Conservation (phyloP, 1,140 invertebrate species). For the Drosophila triauraria region DNA sequence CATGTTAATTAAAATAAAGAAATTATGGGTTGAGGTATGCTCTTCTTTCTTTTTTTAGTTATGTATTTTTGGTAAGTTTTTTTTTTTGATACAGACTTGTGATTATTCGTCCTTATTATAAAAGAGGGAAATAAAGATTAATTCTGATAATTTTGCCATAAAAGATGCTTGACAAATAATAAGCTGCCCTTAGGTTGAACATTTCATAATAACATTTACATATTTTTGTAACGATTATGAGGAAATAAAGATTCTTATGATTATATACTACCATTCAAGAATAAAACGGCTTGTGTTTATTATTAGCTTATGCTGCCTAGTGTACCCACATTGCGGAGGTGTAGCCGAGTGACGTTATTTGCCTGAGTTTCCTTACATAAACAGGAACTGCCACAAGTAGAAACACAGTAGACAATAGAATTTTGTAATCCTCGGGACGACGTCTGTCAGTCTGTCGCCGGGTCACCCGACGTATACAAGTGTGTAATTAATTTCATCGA, state of each 20-base stretch:
- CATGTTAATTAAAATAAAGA: too few species aligned
- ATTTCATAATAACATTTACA: conserved; percentile 1
- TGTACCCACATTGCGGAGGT: conserved; percentile 5
- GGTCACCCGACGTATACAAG: conserved; percentile 31
- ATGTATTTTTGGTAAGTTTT: too few species aligned
- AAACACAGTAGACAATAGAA: conserved; percentile 45
- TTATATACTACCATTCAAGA: neutral
- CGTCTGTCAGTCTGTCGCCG: conserved; percentile 38
- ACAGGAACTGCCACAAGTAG: conserved; percentile 16
- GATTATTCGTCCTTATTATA: neutral
- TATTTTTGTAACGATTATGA: neutral
- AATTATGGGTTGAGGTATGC: too few species aligned
- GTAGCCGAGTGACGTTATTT: conserved; percentile 28
- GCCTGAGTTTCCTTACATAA: conserved; percentile 18
- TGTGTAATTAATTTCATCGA: conserved; percentile 71
- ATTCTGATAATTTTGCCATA: neutral
- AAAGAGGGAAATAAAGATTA: conserved; percentile 13
- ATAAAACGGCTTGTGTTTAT: neutral
- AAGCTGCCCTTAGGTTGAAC: neutral
- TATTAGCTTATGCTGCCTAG: neutral
- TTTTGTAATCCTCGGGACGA: conserved; percentile 44
- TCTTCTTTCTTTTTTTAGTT: too few species aligned
- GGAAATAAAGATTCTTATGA: neutral
- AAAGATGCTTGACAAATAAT: neutral
- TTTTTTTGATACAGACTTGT: too few species aligned